Conservation (phyloP, 2,888 invertebrate genomes). For the Hyposoter didymator region DNA sequence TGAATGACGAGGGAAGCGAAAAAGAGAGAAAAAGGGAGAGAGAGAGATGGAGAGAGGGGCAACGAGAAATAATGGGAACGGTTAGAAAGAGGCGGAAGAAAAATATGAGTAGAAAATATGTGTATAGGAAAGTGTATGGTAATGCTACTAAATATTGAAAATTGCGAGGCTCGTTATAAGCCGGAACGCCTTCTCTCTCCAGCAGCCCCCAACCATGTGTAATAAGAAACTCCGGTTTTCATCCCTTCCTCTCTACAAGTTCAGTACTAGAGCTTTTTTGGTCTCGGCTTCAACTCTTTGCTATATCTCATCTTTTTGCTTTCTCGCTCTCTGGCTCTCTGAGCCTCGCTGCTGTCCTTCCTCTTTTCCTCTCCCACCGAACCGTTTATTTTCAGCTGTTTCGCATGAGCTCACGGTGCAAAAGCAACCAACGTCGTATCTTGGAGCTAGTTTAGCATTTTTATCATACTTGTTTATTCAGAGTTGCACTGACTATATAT, state of each 20-base stretch:
- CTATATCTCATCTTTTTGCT: conserved; percentile 57
- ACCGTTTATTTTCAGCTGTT: conserved; percentile 57
- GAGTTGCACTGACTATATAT: conserved; percentile 10
- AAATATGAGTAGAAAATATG: background rate
- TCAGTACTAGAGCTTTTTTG: conserved; percentile 27
- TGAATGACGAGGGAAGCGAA: conserved; percentile 37
- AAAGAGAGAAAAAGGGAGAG: conserved; percentile 22
- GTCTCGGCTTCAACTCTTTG: conserved; percentile 37
- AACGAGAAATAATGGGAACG: conserved; percentile 33
- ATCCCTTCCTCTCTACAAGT: conserved; percentile 49
- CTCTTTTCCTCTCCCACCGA: conserved; percentile 14
- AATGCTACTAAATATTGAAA: conserved; percentile 73
- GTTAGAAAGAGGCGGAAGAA: conserved; percentile 18
- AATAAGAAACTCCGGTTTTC: conserved; percentile 69
- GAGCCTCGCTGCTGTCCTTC: background rate
- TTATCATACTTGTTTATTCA: conserved; percentile 69
- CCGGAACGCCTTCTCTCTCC: conserved; percentile 60
- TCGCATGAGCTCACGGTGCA: conserved; percentile 56
- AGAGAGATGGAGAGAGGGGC: conserved; percentile 11
- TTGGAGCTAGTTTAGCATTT: conserved; percentile 73
- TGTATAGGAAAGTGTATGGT: conserved; percentile 53
- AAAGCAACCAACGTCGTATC: conserved; percentile 66
- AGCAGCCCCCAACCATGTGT: conserved; percentile 52
- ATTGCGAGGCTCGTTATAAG: conserved; percentile 70
- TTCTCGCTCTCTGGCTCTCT: conserved; percentile 13